Conservation (phyloP, 2,888 invertebrate genomes). For the Eumacrocentrus americanus region DNA sequence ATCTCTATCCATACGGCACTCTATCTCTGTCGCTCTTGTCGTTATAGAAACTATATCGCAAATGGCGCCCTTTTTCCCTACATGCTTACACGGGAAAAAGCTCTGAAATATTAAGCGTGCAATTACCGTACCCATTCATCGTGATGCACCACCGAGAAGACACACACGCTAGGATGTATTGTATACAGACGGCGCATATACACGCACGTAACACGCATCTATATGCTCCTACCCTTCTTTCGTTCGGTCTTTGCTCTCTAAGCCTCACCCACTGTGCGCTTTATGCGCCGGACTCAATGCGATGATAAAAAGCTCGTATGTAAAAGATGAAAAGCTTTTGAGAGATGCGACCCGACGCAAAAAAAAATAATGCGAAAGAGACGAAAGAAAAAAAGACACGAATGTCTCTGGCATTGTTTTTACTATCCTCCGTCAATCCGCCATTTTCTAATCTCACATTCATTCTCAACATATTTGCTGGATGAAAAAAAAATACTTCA, state of each 20-base stretch:
- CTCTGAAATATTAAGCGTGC: constrained; percentile 61
- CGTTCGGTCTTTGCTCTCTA: constrained; percentile 19
- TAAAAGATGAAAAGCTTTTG: constrained; percentile 59
- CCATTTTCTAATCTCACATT: neutral
- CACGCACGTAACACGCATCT: constrained; percentile 32
- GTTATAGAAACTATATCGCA: too few relatives aligned
- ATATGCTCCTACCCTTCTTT: constrained; percentile 20
- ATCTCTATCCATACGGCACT: constrained; percentile 18
- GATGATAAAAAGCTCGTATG: constrained; percentile 58
- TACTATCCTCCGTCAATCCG: constrained; percentile 28
- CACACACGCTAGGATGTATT: constrained; percentile 32
- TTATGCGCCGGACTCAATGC: constrained; percentile 51
- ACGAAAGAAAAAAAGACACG: constrained; percentile 27
- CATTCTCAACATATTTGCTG: neutral
- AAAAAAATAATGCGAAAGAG: constrained; percentile 31
- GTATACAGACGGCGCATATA: constrained; percentile 24
- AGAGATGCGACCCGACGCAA: constrained; percentile 39
- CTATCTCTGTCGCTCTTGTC: constrained; percentile 17
- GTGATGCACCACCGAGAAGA: constrained; percentile 50
- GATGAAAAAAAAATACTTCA: neutral
- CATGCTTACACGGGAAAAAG: constrained; percentile 55
- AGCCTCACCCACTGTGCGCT: constrained; percentile 28
- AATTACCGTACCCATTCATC: constrained; percentile 60
- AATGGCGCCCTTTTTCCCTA: constrained; percentile 45
- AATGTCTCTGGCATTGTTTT: constrained; percentile 38